phyloP scores from a whole-genome alignment of 1,140 invertebrate species.

The Mamestra configurata region DNA sequence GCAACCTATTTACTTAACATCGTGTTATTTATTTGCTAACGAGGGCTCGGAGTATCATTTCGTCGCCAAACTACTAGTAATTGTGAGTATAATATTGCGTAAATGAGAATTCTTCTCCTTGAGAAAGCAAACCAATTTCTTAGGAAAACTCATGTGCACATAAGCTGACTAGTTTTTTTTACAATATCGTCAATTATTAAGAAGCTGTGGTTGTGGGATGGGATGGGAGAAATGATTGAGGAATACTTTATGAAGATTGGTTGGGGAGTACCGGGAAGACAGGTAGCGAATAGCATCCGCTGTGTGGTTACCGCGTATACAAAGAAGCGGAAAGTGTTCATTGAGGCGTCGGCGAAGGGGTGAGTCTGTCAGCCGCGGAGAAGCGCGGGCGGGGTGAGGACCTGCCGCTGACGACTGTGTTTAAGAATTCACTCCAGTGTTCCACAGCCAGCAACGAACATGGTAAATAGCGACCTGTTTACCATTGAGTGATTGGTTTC shows the following conservation, averaged over 20 bases:
- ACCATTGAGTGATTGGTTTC: background rate
- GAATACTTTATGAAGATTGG: constrained; percentile 36
- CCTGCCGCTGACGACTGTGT: background rate
- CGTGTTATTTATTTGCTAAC: constrained; percentile 38
- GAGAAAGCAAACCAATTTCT: background rate
- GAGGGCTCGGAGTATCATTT: constrained; percentile 19
- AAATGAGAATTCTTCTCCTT: constrained; percentile 29
- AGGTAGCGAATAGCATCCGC: constrained; percentile 12
- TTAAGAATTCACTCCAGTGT: constrained; percentile 37
- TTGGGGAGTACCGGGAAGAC: background rate
- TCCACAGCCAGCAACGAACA: constrained; percentile 7
- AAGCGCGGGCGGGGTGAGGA: background rate
- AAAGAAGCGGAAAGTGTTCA: constrained; percentile 25
- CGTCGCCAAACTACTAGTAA: constrained; percentile 26
- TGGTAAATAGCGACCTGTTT: background rate
- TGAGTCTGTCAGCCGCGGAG: background rate
- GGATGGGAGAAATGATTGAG: background rate
- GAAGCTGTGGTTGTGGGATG: constrained; percentile 5
- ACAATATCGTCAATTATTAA: constrained; percentile 42
- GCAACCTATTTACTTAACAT: constrained; percentile 28
- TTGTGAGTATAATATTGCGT: constrained; percentile 12
- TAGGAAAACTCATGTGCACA: background rate
- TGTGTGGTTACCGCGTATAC: constrained; percentile 20
- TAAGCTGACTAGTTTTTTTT: constrained; percentile 26
- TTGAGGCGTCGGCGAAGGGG: background rate